A percentile compares a stretch with the other conserved stretches of the same genome.
phyloP scores from a whole-genome alignment of 2,888 invertebrate species.

The Tipula vernalis region DNA sequence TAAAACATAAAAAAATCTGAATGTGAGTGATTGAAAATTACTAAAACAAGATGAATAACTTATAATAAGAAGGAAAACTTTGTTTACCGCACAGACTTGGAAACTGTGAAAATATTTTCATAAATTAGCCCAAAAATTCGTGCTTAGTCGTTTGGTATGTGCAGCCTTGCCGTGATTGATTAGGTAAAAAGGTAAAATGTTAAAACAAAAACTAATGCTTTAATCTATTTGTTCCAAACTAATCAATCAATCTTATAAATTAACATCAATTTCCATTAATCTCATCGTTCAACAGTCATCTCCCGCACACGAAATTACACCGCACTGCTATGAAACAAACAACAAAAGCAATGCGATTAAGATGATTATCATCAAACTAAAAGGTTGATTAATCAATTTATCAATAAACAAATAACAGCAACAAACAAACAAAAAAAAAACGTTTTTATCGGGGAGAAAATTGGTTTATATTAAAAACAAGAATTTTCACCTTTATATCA shows the following conservation, averaged over 20 bases:
- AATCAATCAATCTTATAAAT: background rate
- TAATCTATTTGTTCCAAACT: background rate
- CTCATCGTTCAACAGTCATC: background rate
- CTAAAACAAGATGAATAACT: background rate
- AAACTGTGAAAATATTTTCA: background rate
- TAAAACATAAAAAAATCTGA: background rate
- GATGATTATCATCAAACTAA: background rate
- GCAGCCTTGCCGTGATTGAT: background rate
- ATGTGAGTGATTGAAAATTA: background rate
- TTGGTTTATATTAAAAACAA: background rate
- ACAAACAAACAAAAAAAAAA: background rate
- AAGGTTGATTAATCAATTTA: constrained; percentile 4
- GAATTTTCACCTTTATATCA: background rate
- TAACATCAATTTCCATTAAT: background rate
- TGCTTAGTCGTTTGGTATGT: background rate
- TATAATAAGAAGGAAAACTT: background rate
- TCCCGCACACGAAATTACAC: background rate
- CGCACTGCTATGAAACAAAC: background rate
- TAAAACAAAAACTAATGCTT: background rate
- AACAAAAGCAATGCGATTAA: background rate
- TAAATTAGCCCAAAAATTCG: background rate
- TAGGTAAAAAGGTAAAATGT: background rate
- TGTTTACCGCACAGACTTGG: background rate
- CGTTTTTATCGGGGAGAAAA: background rate
- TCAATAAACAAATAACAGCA: background rate